Percentiles rank a stretch among this genome's conserved stretches.
These are phyloP conservation scores for Penaeus monodon DNA, from an alignment of 2,888 invertebrate species.

Conservation along the genomic window DNA sequence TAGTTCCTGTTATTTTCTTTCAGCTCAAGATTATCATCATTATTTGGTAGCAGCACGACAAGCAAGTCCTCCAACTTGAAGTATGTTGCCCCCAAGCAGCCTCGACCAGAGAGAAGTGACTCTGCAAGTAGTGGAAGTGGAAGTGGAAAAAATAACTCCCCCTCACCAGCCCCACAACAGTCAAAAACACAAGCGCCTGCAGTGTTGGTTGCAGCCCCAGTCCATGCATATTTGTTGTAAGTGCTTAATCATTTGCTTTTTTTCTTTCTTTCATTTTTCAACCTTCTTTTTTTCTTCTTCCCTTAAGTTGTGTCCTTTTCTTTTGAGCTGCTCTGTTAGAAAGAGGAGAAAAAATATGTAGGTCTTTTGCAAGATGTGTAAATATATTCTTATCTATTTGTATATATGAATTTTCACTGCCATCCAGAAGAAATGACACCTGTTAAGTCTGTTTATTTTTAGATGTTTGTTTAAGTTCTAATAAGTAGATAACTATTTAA, in stretches of 20 bases:
- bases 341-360: no score
- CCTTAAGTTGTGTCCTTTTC: neutral
- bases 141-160: neutral
- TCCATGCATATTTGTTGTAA: constrained; percentile 31
- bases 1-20: neutral
- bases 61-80: constrained; percentile 26
- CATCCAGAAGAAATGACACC: no score
- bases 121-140: neutral
- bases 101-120: neutral
- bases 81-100: constrained; percentile 35
- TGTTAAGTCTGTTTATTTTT: no score
- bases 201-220: constrained; percentile 18
- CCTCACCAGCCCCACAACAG: neutral
- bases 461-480: no score
- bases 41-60: constrained; percentile 23
- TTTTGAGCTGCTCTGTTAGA: no score
- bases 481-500: no score
- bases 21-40: constrained; percentile 24
- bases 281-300: neutral
- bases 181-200: neutral
- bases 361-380: no score
- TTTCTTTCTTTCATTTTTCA: neutral
- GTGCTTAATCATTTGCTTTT: neutral
- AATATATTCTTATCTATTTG: no score
- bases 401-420: no score